Evolutionary conservation across 2,797 vertebrate species (phyloP).

Genomic region (Pipistrellus pipistrellus): DNA sequence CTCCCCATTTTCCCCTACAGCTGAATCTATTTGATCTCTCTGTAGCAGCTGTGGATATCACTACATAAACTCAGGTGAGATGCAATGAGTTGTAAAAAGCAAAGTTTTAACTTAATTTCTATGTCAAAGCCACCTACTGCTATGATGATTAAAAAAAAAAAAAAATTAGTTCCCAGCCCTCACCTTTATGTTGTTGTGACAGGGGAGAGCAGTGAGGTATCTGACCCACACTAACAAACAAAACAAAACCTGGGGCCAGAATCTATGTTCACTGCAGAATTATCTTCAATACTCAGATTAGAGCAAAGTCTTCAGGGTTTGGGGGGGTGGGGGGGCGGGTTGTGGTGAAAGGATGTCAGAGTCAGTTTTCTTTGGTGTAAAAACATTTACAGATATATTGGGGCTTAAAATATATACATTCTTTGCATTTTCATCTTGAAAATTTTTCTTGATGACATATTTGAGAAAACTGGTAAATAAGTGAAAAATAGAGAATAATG

Average conservation of each 20-base stretch:
- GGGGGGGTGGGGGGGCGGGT: not conserved
- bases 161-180: not conserved
- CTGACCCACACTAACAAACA: not conserved
- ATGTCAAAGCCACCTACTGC: not conserved
- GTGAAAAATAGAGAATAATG: constrained; percentile 14
- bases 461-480: constrained; percentile 2
- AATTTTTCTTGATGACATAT: not conserved
- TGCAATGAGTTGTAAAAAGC: not conserved
- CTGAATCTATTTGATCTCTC: not conserved
- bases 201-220: not conserved
- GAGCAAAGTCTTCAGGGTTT: not conserved
- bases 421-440: not conserved
- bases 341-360: not conserved
- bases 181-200: not conserved
- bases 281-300: not conserved
- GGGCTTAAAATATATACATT: not conserved
- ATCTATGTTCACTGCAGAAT: not conserved
- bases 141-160: not conserved
- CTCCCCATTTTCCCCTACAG: not conserved
- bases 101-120: constrained; percentile 15
- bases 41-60: not conserved
- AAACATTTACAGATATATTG: not conserved
- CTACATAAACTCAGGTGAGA: not conserved
- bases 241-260: not conserved
- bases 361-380: not conserved